Evolutionary conservation across 1,140 invertebrate species (phyloP).

Genomic region (Lordiphosa mommai): DNA sequence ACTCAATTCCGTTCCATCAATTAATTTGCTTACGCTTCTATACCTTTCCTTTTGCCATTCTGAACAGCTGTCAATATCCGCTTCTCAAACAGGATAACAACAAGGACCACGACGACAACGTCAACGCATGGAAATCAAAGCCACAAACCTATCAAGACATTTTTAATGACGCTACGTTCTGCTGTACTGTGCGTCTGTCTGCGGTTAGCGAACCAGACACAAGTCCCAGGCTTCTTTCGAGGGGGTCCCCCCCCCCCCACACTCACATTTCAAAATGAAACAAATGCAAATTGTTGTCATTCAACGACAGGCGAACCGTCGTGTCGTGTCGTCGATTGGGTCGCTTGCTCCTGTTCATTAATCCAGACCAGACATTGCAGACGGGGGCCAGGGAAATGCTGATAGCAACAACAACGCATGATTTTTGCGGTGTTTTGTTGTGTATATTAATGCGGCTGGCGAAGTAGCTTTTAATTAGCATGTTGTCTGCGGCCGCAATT

Average conservation of each 20-base stretch:
- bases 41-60: too few species aligned
- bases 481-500: conserved; percentile 62
- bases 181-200: conserved; percentile 3
- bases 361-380: conserved; percentile 33
- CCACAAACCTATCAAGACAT: conserved; percentile 66
- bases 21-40: background rate
- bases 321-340: conserved; percentile 7
- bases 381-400: conserved; percentile 1
- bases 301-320: conserved; percentile 22
- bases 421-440: conserved; percentile 63
- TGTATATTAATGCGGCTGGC: conserved; percentile 71
- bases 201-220: conserved; percentile 6
- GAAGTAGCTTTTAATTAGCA: conserved; percentile 76
- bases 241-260: background rate
- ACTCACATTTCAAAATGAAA: conserved; percentile 37
- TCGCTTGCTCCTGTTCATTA: conserved; percentile 33
- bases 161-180: conserved; percentile 56
- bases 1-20: conserved; percentile 12
- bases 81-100: background rate
- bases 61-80: conserved; percentile 4
- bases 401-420: conserved; percentile 28
- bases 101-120: conserved; percentile 2
- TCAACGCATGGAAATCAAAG: conserved; percentile 53
- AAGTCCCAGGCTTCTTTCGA: background rate
- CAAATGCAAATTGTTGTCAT: conserved; percentile 76